phyloP scores from a whole-genome alignment of 2,888 invertebrate genomes.

The Melipona bicolor region DNA sequence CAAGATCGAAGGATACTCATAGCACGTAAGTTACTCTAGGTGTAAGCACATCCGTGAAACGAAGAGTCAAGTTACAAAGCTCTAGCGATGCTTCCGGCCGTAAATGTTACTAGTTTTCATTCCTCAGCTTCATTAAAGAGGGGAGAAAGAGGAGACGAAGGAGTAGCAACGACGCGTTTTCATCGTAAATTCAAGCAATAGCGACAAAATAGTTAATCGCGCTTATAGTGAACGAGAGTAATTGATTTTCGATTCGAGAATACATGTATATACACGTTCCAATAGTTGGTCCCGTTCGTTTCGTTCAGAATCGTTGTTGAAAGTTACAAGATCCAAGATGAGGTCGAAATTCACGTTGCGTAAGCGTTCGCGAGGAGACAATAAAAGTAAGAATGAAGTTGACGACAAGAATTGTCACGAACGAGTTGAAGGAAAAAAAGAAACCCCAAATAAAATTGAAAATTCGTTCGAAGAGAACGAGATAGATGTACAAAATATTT shows the following conservation, averaged over 20 bases:
- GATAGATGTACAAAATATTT: constrained; percentile 52
- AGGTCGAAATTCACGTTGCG: neutral
- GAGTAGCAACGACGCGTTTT: constrained; percentile 31
- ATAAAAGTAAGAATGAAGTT: neutral
- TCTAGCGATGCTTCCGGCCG: constrained; percentile 72
- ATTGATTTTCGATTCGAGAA: constrained; percentile 24
- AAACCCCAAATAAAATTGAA: neutral
- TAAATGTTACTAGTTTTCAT: constrained; percentile 66
- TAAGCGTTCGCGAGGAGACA: neutral
- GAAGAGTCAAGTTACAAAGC: constrained; percentile 61
- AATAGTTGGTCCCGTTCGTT: neutral
- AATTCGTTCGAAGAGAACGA: constrained; percentile 36
- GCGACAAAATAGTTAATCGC: constrained; percentile 29
- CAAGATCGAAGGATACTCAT: constrained; percentile 64
- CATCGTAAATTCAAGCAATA: constrained; percentile 57
- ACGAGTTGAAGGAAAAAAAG: neutral
- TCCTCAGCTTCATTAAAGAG: constrained; percentile 45
- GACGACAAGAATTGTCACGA: neutral
- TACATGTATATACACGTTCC: neutral
- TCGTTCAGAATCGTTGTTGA: constrained; percentile 3
- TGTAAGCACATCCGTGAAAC: constrained; percentile 67
- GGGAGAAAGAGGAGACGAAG: neutral
- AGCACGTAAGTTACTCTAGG: constrained; percentile 67
- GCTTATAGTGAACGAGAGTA: constrained; percentile 32
- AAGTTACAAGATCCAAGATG: neutral